Percentiles rank a stretch among this genome's conserved stretches.
phyloP scores from a whole-genome alignment of 2,888 invertebrate species.

The Papilio protenor region DNA sequence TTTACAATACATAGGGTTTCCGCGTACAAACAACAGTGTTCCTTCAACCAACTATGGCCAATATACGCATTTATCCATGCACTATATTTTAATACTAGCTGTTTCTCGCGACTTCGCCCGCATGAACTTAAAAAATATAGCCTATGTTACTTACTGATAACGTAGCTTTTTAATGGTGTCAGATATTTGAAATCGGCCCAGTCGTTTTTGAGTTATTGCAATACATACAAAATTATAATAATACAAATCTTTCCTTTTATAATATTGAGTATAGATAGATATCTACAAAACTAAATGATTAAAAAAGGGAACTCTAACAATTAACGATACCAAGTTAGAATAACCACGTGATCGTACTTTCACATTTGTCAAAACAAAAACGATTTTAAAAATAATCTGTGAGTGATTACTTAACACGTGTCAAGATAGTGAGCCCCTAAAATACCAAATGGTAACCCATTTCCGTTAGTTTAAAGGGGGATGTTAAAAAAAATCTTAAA shows the following conservation, averaged over 20 bases:
- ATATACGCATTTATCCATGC: neutral
- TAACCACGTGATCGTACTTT: neutral
- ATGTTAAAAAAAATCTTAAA: neutral
- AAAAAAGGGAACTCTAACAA: no score
- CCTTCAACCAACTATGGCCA: neutral
- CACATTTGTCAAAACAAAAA: slow-evolving; percentile 5
- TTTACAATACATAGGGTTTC: slow-evolving; percentile 33
- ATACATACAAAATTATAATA: no score
- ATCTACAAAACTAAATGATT: neutral
- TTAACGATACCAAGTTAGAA: neutral
- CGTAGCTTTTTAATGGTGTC: no score
- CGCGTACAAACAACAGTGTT: slow-evolving; percentile 10
- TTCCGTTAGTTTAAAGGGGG: neutral
- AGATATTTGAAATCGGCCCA: no score
- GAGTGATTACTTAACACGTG: slow-evolving; percentile 11
- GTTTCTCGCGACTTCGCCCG: no score
- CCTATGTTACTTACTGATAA: no score
- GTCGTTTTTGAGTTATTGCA: no score
- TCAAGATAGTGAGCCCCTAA: neutral
- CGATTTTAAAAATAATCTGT: neutral
- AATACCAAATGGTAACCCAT: neutral
- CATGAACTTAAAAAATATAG: no score
- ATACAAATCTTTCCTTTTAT: no score
- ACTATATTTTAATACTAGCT: neutral
- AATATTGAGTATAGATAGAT: neutral